Base-by-base conservation (phyloP, 2,797 vertebrate genomes). In the Fundulus diaphanus region DNA sequence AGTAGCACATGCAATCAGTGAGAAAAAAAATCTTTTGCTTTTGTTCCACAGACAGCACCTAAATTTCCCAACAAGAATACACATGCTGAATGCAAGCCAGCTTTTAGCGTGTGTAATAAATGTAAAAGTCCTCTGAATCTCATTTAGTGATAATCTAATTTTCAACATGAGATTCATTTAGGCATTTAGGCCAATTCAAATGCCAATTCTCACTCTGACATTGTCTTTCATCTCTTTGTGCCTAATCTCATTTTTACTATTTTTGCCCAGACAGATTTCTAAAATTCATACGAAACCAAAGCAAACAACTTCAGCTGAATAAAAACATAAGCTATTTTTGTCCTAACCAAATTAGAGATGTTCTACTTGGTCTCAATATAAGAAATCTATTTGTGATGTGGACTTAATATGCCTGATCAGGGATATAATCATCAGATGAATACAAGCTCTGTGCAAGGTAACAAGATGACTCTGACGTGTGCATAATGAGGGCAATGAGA, bases 41-140 rank as follows among this genome's bases (percentile, higher is more conserved):
- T 77, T 90, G 83, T 86, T 31, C 66, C 46, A 35, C 44, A 68
- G 72, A 80, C 79, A 84, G 86, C 83, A 80, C 75, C 79, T 79
- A 7, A 76, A 86, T 87, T 83, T 80, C 54, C 78, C 65, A 35
- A 51, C 1, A 29, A 61, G 35, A 7, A 66, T 29, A 73, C 44
- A n/a, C 52, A 72, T 31, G 61, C 54, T 54, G 40, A 18, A 20
- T 16, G 48, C 66, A 13, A 80, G 22, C 57, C 29, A 11, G 29
- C 68, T 70, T 7, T 46, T 35, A 24, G n/a, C 35, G 46, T 59
- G 24, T 49, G 37, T 3, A 56, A 61, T 27, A 31, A 59, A 35
- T 73, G 3, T 54, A 22, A 51, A 70, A 44, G 12, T 51, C 71
- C 12, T n/a, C 71, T 20, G 8, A 59, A 20, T 68, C 71, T 73